Conservation (phyloP, 2,888 invertebrate genomes). For the Mayetiola destructor region DNA sequence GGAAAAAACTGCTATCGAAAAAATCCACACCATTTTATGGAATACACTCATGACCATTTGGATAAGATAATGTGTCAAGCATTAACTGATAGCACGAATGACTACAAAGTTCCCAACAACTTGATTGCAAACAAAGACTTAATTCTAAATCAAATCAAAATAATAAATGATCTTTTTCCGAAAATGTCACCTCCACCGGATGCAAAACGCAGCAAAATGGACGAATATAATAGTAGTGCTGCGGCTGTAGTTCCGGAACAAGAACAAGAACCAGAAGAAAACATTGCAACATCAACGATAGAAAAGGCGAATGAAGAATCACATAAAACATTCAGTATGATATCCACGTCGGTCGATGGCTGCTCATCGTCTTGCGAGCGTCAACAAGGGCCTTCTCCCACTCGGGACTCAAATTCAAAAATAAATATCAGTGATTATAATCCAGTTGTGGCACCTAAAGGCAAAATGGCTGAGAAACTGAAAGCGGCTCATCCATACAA, state of each 20-base stretch:
- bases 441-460: slow-evolving; percentile 42
- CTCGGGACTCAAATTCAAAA: no score
- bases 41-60: slow-evolving; percentile 66
- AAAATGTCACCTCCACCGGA: slow-evolving; percentile 24
- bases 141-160: slow-evolving; percentile 47
- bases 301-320: neutral
- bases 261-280: neutral
- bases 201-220: slow-evolving; percentile 21
- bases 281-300: neutral
- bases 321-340: no score
- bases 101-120: slow-evolving; percentile 42
- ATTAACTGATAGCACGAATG: slow-evolving; percentile 31
- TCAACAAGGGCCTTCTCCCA: neutral
- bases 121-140: slow-evolving; percentile 38
- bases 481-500: slow-evolving; percentile 54
- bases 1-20: slow-evolving; percentile 65
- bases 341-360: no score
- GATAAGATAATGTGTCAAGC: slow-evolving; percentile 42
- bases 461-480: slow-evolving; percentile 51
- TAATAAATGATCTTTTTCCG: slow-evolving; percentile 33
- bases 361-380: no score
- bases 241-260: neutral
- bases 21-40: slow-evolving; percentile 70
- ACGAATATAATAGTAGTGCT: neutral
- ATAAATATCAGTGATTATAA: slow-evolving; percentile 33